Base-by-base conservation (phyloP, 2,888 invertebrate genomes). In the Margaritifera margaritifera region DNA sequence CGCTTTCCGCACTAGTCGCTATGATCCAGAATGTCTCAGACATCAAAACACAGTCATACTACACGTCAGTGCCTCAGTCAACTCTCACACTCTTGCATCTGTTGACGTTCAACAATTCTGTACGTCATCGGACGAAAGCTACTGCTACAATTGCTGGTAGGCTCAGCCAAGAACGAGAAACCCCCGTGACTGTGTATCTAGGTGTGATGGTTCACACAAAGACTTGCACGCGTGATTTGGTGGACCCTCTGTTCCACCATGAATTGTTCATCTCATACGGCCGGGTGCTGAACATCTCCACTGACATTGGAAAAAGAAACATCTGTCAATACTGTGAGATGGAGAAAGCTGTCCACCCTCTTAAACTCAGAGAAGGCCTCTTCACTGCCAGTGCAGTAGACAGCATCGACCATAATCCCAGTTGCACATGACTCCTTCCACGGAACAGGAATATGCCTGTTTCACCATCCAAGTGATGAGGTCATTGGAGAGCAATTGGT, bases 371-470 rank as follows among this genome's bases (percentile, higher is more conserved):
- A 57, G 57, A 53, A 31, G 67, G 71, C 57, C n/a, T 75, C 19
- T 76, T 78, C 60, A 77, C 75, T 11, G 69, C 70, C 24, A 64
- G 62, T n/a, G 76, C 72, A 22, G 65, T 77, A 18, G 78, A 79
- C 55, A 79, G 76, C 27, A 77, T 78, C 50, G 72, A 79, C 53
- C 74, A 76, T 59, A 74, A 79, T 61, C 71, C 72, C 4, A 73
- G 57, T 31, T 75, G 71, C 19, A 71, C 79, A 57, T 4, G 27
- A 27, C 4, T 27, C 27, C 27, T 27, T 27, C 27, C 27, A 4
- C 2, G 4, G 27, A 27, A 27, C 27, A 27, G 3, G 3, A 27
- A 2, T 4, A 27, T 4, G 27, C 27, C 27, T 27, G 27, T 4
- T 27, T 4, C 50, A 64, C 15, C 64, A 61, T 19, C 71, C 79